Base-by-base conservation (phyloP, 2,888 invertebrate species). In the Monochamus alternatus region DNA sequence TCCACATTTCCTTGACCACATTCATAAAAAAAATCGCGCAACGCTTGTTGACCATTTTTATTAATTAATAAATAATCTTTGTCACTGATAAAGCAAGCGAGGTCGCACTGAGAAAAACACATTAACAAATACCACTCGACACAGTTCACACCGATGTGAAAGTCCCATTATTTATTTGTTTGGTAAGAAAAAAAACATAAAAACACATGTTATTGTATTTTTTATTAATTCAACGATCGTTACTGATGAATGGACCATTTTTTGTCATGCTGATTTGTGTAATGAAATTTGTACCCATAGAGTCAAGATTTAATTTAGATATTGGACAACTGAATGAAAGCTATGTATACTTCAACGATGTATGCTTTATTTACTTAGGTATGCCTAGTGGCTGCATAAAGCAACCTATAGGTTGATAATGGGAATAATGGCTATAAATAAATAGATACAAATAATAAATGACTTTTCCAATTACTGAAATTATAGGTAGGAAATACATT, bases 111-210 rank as follows among this genome's bases (percentile, higher is more conserved):
- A 22, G 55, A 55, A 55, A 55, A 55, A 14, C 38, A 7, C 38
- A 55, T n/a, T 55, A 55, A 55, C n/a, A 55, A 55, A n/a, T 55
- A 55, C 38, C 38, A 38, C 55, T n/a, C 55, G 55, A 55, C 55
- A 55, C 14, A 55, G 10, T 51, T 51, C 51, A 10, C 55, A 55
- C n/a, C n/a, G 14, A n/a, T 55, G 55, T 55, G 55, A 55, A 55
- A 55, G n/a, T 55, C 5, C 14, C 22, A 7, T 14, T 14, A n/a
- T n/a, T 55, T 55, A 55, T 14, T 55, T 55, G n/a, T 55, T 55
- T 55, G 14, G 7, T 5, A 3, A 51, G 10, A 51, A 51, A 51
- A 55, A 55, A 55, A 5, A 14, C 38, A 55, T 52, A 55, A 7
- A 14, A 55, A 55, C 7, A 55, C 55, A 7, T 55, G 14, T 55